Base-by-base conservation (phyloP, 2,888 invertebrate species). In the Apamea anceps region DNA sequence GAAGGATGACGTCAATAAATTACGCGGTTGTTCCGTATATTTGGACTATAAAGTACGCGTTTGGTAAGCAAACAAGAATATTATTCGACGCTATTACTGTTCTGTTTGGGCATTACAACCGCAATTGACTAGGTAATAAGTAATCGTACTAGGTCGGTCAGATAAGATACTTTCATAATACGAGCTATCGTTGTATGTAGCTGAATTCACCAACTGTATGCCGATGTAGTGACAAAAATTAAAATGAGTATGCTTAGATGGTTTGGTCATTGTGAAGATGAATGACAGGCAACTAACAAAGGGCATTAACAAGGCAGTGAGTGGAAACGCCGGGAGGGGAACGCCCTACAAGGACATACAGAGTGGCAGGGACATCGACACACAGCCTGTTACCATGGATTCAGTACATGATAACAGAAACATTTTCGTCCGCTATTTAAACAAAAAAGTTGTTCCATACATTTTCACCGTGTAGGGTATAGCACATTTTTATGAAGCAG, bases 1-100 rank as follows among this genome's bases (percentile, higher is more conserved):
- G 82, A 60, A 74, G 80, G 75, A 75, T 82, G 80, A 76, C 75
- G 72, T 74, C 77, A 80, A 80, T 89, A 82, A 87, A 81, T 82
- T 84, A 84, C 62, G 70, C 5, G 54, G 37, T 71, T 72, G 70
- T 78, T 62, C 45, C 62, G 72, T 75, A 63, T 74, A 80, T 80
- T 78, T 78, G 21, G 67, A 66, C 60, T 78, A 60, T 66, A 72
- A 68, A 77, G 68, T 77, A 54, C 42, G 10, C 37, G 68, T 83
- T 83, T 78, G 32, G 80, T 76, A 72, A 78, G 72, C 80, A 81
- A 86, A 86, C 77, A 74, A 72, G 71, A 57, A 57, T 79, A 77
- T 81, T 70, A 83, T 72, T 78, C 32, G 42, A 72, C 25, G 60
- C n/a, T 65, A 74, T 79, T 79, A 68, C 28, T 63, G 45, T 73